Percentiles rank a stretch among this genome's conserved stretches.
Conservation (phyloP, 2,797 vertebrate genomes). For the Centropyge bicolor region DNA sequence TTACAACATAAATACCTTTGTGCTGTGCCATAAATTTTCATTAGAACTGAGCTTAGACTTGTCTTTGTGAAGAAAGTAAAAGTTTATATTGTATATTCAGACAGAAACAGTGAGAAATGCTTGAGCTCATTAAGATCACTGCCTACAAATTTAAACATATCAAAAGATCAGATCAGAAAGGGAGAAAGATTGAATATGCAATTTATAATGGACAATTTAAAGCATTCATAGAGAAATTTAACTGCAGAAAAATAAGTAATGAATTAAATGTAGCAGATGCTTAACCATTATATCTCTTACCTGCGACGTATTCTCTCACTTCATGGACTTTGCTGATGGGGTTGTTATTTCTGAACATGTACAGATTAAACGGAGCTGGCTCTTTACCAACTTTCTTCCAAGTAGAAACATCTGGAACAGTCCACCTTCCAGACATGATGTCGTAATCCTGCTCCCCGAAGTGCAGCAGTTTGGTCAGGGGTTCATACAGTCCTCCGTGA, state of each 20-base stretch:
- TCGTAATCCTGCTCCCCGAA: constrained; percentile 98
- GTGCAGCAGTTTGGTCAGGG: constrained; percentile 96
- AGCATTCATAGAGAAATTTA: not conserved
- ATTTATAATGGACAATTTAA: not conserved
- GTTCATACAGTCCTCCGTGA: constrained; percentile 96
- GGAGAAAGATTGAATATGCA: not conserved
- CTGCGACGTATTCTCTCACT: constrained; percentile 96
- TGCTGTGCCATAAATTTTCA: not conserved
- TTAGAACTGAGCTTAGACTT: not conserved
- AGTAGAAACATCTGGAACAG: constrained; percentile 92
- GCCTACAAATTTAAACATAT: not conserved
- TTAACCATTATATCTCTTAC: constrained; percentile 79
- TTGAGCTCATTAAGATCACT: not conserved
- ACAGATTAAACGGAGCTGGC: constrained; percentile 95
- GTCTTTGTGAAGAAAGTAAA: not conserved
- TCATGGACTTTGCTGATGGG: constrained; percentile 98
- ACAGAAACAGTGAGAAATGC: not conserved
- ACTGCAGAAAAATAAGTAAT: not conserved
- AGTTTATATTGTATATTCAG: not conserved
- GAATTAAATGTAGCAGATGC: not conserved
- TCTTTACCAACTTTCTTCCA: constrained; percentile 94
- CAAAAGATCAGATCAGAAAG: not conserved
- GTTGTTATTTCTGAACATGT: constrained; percentile 99
- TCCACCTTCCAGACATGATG: constrained; percentile 97
- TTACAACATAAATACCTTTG: not conserved